Conservation (phyloP, 2,888 invertebrate species). For the Cosmorhoe ocellata region DNA sequence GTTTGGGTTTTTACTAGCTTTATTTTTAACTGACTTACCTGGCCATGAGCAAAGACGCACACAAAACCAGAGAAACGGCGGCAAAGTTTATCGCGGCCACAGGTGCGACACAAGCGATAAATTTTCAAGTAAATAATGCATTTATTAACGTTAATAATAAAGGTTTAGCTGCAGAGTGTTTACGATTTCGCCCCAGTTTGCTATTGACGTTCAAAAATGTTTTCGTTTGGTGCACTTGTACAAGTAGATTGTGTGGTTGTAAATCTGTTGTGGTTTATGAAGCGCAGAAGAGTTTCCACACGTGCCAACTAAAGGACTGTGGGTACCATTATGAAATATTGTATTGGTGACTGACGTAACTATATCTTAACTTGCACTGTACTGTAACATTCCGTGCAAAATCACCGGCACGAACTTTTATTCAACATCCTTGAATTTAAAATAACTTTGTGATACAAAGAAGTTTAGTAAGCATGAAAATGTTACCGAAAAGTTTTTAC, state of each 20-base stretch:
- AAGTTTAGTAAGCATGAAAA: constrained; percentile 3
- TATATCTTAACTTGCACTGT: no score
- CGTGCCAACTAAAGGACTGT: neutral
- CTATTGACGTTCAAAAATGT: constrained; percentile 42
- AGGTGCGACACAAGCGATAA: constrained; percentile 65
- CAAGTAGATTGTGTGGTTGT: constrained; percentile 12
- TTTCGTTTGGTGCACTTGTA: constrained; percentile 30
- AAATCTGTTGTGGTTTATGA: constrained; percentile 19
- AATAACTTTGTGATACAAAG: constrained; percentile 7
- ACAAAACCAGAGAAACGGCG: constrained; percentile 41
- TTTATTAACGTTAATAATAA: constrained; percentile 68
- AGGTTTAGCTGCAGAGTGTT: constrained; percentile 42
- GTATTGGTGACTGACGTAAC: neutral
- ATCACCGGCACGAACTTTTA: no score
- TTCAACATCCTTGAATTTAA: neutral
- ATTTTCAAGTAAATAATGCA: constrained; percentile 73
- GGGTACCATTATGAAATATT: neutral
- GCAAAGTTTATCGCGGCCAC: constrained; percentile 57
- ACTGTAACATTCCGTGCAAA: no score
- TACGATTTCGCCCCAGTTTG: constrained; percentile 36
- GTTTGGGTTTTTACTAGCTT: no score
- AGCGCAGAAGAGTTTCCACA: neutral
- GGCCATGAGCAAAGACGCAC: constrained; percentile 18
- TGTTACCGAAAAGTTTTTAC: neutral
- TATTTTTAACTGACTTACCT: no score